Evolutionary conservation across 2,797 vertebrate species (phyloP).

Genomic region (Decapterus maruadsi): DNA sequence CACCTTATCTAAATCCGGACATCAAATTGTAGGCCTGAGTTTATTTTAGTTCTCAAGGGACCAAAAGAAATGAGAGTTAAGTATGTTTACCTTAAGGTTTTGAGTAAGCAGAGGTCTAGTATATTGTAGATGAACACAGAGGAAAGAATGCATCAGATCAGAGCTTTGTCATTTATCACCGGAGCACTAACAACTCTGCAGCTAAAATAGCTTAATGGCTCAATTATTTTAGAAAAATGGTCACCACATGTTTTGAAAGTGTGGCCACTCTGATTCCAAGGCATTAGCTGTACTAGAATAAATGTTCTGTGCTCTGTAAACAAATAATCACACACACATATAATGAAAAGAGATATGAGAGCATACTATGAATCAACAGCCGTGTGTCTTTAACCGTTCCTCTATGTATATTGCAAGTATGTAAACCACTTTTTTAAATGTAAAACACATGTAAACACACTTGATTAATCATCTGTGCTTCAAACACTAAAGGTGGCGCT

Average conservation of each 20-base stretch:
- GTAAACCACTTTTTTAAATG: constrained; percentile 38
- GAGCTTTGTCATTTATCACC: constrained; percentile 66
- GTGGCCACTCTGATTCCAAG: constrained; percentile 34
- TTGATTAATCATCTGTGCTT: constrained; percentile 26
- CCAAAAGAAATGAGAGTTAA: constrained; percentile 66
- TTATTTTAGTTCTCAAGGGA: constrained; percentile 63
- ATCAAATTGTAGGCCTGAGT: constrained; percentile 33
- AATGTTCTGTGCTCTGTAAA: constrained; percentile 47
- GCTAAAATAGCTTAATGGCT: constrained; percentile 63
- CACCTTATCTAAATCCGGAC: constrained; percentile 46
- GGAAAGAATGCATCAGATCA: constrained; percentile 61
- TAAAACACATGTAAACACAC: constrained; percentile 18
- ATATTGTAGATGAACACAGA: constrained; percentile 37
- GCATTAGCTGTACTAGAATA: constrained; percentile 46
- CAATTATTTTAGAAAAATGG: constrained; percentile 69
- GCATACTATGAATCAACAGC: constrained; percentile 18
- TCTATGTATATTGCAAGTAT: constrained; percentile 27
- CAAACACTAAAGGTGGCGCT: constrained; percentile 19
- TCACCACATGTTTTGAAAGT: constrained; percentile 63
- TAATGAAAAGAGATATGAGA: constrained; percentile 21
- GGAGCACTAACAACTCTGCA: constrained; percentile 54
- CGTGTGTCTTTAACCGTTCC: constrained; percentile 18
- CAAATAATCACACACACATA: constrained; percentile 33
- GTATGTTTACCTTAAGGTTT: constrained; percentile 65
- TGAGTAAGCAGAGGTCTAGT: constrained; percentile 36